Conservation (phyloP, 1,140 invertebrate genomes). For the Eubasilissa regina region DNA sequence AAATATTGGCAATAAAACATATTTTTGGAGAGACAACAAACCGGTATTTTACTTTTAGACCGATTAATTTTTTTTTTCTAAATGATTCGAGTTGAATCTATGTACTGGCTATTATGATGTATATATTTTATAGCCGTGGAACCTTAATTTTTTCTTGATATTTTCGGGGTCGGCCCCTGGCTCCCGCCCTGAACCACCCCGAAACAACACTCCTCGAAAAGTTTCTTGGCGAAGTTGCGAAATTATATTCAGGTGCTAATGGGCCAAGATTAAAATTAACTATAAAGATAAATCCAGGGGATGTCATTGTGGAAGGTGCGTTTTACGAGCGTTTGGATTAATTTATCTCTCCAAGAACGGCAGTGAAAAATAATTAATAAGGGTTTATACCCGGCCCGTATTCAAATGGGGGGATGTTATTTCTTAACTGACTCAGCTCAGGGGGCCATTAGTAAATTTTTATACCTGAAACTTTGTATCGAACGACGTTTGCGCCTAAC, state of each 20-base stretch:
- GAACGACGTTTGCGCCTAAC: not conserved
- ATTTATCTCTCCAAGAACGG: slow-evolving; percentile 60
- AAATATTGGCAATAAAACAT: no score
- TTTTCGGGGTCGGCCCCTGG: not conserved
- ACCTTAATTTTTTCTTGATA: no score
- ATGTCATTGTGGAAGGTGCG: slow-evolving; percentile 59
- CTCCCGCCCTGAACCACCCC: not conserved
- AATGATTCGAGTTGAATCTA: no score
- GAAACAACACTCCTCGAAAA: slow-evolving; percentile 51
- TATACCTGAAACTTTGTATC: slow-evolving; percentile 26
- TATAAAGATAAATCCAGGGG: slow-evolving; percentile 59
- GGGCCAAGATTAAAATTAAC: slow-evolving; percentile 61
- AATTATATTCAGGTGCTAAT: slow-evolving; percentile 62
- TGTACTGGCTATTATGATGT: no score
- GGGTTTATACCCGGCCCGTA: slow-evolving; percentile 57
- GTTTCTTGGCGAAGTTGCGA: slow-evolving; percentile 56
- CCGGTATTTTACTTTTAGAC: no score
- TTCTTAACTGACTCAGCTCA: slow-evolving; percentile 21
- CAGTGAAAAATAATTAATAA: slow-evolving; percentile 61
- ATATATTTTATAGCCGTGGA: no score
- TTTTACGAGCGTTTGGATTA: slow-evolving; percentile 61
- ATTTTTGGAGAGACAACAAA: no score
- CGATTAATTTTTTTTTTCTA: no score
- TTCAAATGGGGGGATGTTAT: slow-evolving; percentile 52
- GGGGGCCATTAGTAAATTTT: slow-evolving; percentile 36